Evolutionary conservation across 1,140 invertebrate species (phyloP), one percentile per base, ranked within the genome.

Genomic region (Trinorchestia longiramus): DNA sequence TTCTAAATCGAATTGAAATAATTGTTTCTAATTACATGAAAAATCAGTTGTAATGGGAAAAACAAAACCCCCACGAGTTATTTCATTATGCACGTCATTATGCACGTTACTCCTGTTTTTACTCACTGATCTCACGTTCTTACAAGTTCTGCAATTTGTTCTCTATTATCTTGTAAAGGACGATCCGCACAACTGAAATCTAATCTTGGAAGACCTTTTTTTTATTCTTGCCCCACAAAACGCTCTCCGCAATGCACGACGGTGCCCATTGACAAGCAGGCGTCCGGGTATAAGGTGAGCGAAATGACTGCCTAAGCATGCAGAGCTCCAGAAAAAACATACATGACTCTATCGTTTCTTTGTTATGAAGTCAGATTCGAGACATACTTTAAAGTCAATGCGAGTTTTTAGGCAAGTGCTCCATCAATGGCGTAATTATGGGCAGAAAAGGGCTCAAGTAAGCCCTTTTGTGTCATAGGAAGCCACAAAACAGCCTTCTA

Each of bases 331-430:
- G 40, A 94, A 94, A 94, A 94, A 94, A 94, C 92, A 94, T 44
- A 94, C 92, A 94, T 44, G 19, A 94, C 6, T 94, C 92, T 44
- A 94, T 94, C 43, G 92, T 43, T 45, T 40, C 44, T 45, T 94
- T 94, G 92, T 94, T 94, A 47, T 40, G 41, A 94, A 45, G 92
- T 94, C 43, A 94, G 44, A 43, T 47, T 45, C 44, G 43, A n/a
- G 92, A 94, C 92, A 43, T 94, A 94, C 92, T 94, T 94, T 94
- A 94, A 94, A 94, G 43, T 94, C 92, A 40, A 47, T 47, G 43
- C 92, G 41, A 47, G 92, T 94, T 94, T 94, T 94, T 94, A 94
- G 92, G 43, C 44, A 94, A 94, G 44, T 94, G 92, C 92, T 94
- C 44, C 11, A 6, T 94, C 92, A 94, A 94, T 94, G 44, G 92